Evolutionary conservation across 2,797 vertebrate species (phyloP).

Genomic region (Gambelia wislizenii): DNA sequence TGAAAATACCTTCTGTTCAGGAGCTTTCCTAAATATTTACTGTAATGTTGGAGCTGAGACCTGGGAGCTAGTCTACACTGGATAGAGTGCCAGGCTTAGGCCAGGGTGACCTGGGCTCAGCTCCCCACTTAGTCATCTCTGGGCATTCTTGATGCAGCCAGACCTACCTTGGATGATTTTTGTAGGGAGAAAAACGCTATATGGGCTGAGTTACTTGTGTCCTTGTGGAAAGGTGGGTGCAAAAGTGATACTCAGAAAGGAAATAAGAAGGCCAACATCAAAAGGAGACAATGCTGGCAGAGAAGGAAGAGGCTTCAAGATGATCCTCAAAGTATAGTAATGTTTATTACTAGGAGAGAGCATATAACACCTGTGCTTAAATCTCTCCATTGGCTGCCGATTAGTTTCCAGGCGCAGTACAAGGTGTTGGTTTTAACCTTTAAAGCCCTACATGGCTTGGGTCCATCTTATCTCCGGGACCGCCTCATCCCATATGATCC

Average conservation of each 20-base stretch:
- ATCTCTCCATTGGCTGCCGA: too few relatives aligned
- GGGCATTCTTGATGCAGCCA: neutral
- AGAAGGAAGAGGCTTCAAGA: neutral
- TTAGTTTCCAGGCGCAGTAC: too few relatives aligned
- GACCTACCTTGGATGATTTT: neutral
- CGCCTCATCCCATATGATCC: too few relatives aligned
- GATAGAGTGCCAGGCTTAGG: too few relatives aligned
- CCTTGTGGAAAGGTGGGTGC: neutral
- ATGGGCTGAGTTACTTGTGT: neutral
- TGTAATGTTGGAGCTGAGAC: neutral
- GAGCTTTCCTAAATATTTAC: too few relatives aligned
- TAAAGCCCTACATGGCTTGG: too few relatives aligned
- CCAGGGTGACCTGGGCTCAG: too few relatives aligned
- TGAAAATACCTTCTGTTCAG: neutral
- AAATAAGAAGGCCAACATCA: neutral
- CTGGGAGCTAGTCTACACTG: neutral
- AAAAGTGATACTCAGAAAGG: neutral
- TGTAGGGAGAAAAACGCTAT: neutral
- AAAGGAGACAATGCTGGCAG: neutral
- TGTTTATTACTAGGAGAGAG: too few relatives aligned
- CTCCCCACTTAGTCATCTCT: too few relatives aligned
- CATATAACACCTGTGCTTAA: too few relatives aligned
- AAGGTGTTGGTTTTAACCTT: too few relatives aligned
- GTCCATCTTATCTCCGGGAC: too few relatives aligned
- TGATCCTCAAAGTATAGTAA: neutral